Conservation (phyloP, 2,888 invertebrate species). For the Plutella xylostella region DNA sequence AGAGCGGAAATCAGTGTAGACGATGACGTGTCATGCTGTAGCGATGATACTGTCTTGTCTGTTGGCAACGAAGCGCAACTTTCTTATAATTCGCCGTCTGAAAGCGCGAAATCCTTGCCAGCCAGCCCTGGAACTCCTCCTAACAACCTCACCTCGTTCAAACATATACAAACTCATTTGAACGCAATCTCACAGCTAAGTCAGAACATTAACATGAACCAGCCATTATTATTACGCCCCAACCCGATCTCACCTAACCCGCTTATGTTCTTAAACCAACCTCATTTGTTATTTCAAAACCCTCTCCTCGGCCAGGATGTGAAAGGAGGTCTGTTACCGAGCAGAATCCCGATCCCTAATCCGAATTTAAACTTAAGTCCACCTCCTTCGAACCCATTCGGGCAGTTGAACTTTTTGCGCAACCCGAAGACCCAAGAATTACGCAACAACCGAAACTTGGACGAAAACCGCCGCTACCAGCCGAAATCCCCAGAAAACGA, state of each 20-base stretch:
- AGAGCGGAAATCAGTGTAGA: conserved; percentile 59
- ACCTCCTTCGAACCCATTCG: conserved; percentile 30
- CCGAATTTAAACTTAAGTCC: conserved; percentile 34
- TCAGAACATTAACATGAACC: conserved; percentile 54
- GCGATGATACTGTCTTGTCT: conserved; percentile 84
- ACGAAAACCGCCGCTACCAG: conserved; percentile 42
- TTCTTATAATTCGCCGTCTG: conserved; percentile 28
- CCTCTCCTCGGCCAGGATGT: conserved; percentile 50
- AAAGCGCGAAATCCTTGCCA: conserved; percentile 16
- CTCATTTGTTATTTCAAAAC: conserved; percentile 46
- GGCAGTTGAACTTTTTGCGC: conserved; percentile 38
- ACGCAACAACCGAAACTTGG: conserved; percentile 30
- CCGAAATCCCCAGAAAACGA: conserved; percentile 53
- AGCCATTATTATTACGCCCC: conserved; percentile 52
- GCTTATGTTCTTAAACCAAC: conserved; percentile 61
- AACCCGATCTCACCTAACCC: conserved; percentile 64
- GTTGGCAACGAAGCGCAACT: conserved; percentile 82
- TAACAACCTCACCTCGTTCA: conserved; percentile 63
- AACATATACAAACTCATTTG: conserved; percentile 76
- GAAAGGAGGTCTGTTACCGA: conserved; percentile 36
- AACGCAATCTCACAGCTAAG: conserved; percentile 77
- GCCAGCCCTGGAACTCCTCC: conserved; percentile 29
- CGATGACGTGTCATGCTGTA: conserved; percentile 75
- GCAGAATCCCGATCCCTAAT: conserved; percentile 40
- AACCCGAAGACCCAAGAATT: conserved; percentile 28